These are phyloP conservation scores for Poecile montanus DNA, from an alignment of 2,797 vertebrate genomes.

Conservation along the genomic window DNA sequence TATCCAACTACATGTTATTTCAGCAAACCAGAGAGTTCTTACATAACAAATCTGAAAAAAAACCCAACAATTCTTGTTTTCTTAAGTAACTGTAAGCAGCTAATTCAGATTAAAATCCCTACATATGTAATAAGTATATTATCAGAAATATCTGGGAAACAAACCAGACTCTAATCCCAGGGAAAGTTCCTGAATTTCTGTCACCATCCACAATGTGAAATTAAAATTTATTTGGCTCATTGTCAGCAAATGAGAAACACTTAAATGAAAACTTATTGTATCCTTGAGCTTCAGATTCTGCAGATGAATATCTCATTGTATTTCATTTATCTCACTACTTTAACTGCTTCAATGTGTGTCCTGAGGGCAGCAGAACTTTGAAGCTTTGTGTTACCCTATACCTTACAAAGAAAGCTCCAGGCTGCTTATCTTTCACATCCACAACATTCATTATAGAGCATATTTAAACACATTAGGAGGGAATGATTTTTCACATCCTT, in stretches of 20 bases:
- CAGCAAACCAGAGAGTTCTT: background rate
- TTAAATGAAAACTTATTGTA: conserved; percentile 52
- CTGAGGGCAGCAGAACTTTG: conserved; percentile 48
- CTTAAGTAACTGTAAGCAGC: background rate
- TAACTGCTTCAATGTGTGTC: conserved; percentile 62
- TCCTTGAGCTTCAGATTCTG: conserved; percentile 45
- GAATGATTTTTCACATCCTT: conserved; percentile 48
- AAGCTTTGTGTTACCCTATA: conserved; percentile 60
- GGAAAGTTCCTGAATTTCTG: conserved; percentile 26
- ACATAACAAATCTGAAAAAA: background rate
- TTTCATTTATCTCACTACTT: conserved; percentile 32
- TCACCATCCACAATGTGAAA: conserved; percentile 5
- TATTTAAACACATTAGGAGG: conserved; percentile 36
- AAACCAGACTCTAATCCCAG: background rate
- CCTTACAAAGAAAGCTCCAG: conserved; percentile 54
- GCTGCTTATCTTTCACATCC: conserved; percentile 66
- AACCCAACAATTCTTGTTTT: background rate
- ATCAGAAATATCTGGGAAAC: background rate
- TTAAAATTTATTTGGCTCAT: conserved; percentile 42
- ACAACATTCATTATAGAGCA: conserved; percentile 29
- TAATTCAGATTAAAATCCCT: background rate
- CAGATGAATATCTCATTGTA: conserved; percentile 53
- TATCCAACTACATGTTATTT: background rate
- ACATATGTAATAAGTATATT: background rate
- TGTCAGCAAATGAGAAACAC: conserved; percentile 32